Conservation (phyloP, 2,888 invertebrate species). For the Dascillus cervinus region DNA sequence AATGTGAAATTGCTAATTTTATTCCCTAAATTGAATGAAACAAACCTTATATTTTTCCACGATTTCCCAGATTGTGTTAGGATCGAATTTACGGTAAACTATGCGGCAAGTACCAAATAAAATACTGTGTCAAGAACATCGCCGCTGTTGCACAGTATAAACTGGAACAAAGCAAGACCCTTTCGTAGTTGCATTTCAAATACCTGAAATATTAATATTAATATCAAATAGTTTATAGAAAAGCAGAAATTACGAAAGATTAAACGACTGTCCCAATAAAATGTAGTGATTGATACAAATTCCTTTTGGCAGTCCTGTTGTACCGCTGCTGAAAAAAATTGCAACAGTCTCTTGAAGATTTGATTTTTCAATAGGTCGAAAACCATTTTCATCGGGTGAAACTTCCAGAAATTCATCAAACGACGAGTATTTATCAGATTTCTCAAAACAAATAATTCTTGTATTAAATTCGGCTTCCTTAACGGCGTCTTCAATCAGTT, state of each 20-base stretch:
- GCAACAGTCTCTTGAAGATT: slow-evolving; percentile 16
- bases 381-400: slow-evolving; percentile 13
- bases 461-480: slow-evolving; percentile 20
- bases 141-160: too few relatives aligned
- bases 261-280: slow-evolving; percentile 18
- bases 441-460: slow-evolving; percentile 29
- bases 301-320: slow-evolving; percentile 24
- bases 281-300: slow-evolving; percentile 19
- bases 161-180: too few relatives aligned
- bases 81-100: slow-evolving; percentile 21
- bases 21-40: too few relatives aligned
- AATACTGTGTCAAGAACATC: slow-evolving; percentile 19
- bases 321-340: slow-evolving; percentile 25
- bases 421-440: slow-evolving; percentile 16
- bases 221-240: too few relatives aligned
- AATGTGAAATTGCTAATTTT: background rate
- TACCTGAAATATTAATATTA: too few relatives aligned
- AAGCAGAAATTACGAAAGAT: slow-evolving; percentile 22
- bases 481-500: slow-evolving; percentile 16
- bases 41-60: slow-evolving; percentile 30
- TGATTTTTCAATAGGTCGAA: slow-evolving; percentile 13
- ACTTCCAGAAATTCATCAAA: slow-evolving; percentile 23
- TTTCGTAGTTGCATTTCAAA: too few relatives aligned
- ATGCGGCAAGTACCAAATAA: slow-evolving; percentile 26
- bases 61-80: slow-evolving; percentile 23